Evolutionary conservation across 1,140 invertebrate genomes (phyloP).

Genomic region (Trachymyrmex cornetzi): DNA sequence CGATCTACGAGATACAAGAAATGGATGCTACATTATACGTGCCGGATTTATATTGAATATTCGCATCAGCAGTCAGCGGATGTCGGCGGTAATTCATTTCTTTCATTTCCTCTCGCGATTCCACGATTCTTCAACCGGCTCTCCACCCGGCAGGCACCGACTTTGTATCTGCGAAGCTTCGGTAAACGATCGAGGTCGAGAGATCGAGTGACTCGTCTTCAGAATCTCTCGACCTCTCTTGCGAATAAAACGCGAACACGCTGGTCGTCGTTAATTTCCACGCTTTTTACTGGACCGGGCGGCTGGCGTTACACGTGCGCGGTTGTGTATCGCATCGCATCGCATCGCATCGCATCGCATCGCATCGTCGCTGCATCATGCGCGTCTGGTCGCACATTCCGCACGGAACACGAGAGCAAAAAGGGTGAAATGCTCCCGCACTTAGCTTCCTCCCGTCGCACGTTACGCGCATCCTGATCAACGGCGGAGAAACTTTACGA

Average conservation of each 20-base stretch:
- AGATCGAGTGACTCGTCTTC: conserved; percentile 35
- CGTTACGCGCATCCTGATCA: conserved; percentile 40
- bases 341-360: conserved; percentile 31
- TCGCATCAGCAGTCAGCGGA: not conserved
- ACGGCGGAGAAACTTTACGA: conserved; percentile 40
- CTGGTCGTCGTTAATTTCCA: conserved; percentile 73
- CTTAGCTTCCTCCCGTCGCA: conserved; percentile 61
- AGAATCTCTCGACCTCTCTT: conserved; percentile 68
- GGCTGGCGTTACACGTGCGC: conserved; percentile 49
- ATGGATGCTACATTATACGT: conserved; percentile 4
- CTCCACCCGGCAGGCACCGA: conserved; percentile 69
- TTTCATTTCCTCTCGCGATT: conserved; percentile 31
- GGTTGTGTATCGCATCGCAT: conserved; percentile 9
- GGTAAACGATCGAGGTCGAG: conserved; percentile 27
- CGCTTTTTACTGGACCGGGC: conserved; percentile 52
- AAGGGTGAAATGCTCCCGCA: conserved; percentile 70
- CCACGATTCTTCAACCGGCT: conserved; percentile 15
- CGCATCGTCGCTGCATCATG: conserved; percentile 48
- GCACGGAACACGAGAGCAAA: conserved; percentile 53
- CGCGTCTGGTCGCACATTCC: conserved; percentile 62
- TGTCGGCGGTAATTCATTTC: conserved; percentile 17
- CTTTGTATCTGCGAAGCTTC: conserved; percentile 76
- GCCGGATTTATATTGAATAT: not conserved
- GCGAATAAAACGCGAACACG: conserved; percentile 65
- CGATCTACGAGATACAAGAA: not conserved